These are phyloP conservation scores for Aldabrachelys gigantea DNA, from an alignment of 2,113 vertebrate genomes.

Conservation along the genomic window DNA sequence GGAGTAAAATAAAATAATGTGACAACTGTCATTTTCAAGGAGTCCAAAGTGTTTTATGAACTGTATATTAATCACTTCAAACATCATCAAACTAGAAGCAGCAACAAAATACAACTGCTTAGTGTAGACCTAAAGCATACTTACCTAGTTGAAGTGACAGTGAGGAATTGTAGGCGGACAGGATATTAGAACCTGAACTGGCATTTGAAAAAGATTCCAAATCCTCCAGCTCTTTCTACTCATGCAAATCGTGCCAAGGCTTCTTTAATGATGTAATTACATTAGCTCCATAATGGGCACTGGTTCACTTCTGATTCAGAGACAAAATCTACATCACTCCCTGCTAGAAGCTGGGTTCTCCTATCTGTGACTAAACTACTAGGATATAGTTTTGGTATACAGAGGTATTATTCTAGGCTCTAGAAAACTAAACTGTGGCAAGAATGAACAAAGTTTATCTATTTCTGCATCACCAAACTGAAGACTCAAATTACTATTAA, in stretches of 20 bases:
- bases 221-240: neutral
- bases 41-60: neutral
- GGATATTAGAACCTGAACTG: neutral
- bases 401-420: neutral
- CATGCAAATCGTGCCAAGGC: neutral
- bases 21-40: neutral
- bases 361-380: neutral
- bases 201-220: neutral
- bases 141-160: neutral
- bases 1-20: neutral
- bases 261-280: neutral
- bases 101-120: neutral
- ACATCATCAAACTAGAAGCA: neutral
- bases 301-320: neutral
- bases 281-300: neutral
- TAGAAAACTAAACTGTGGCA: neutral
- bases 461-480: neutral
- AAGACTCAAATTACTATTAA: neutral
- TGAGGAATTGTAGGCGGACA: neutral
- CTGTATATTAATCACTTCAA: neutral
- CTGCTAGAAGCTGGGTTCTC: neutral
- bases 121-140: neutral
- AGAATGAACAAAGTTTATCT: neutral
- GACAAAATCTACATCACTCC: neutral
- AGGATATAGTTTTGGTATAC: accelerated